Evolutionary conservation across 2,113 vertebrate genomes (phyloP), one percentile per base, ranked within the genome.

Genomic region (Clarias batrachus): DNA sequence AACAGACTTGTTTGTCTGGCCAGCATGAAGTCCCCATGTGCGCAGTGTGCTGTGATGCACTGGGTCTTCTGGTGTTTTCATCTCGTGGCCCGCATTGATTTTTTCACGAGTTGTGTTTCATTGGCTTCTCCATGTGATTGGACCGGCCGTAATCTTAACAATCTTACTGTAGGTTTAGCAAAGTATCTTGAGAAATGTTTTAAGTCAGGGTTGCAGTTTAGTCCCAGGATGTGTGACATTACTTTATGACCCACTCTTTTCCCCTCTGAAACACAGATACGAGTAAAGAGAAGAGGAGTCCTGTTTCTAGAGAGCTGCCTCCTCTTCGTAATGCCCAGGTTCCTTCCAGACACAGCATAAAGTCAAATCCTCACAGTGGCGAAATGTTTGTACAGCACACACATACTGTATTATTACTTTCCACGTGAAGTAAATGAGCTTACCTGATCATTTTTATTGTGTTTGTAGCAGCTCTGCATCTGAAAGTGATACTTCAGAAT

Each of bases 401-500:
- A 70, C 10, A 37, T 65, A 27, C 19, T 41, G 30, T 54, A 54
- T 37, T 37, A 1, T 14, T 65, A 16, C 25, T 13, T 70, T 83
- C 2, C 60, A 57, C 57, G 68, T 63, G 9, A 48, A 56, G 23
- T 11, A 37, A 17, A 30, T 27, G 13, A 13, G 59, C 23, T 57
- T 52, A 57, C 54, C 56, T 68, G 57, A 66, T 63, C 33, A 48
- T 17, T 30, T 30, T 65, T 76, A 57, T 73, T 78, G 74, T 73
- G 9, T 23, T 91, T 91, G 89, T 85, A 94, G 94, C 77, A 84
- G 65, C 16, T 54, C 80, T 60, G 21, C 52, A 4, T 66, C 77
- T 78, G 63, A 86, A 63, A 78, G n/a, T 21, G 90, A 92, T 82
- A 82, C 81, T 87, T 93, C 91, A 17, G 93, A 93, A 27, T 90